Percentiles rank a stretch among this genome's conserved stretches.
These are phyloP conservation scores for Eudasyphora cyanicolor DNA, from an alignment of 2,888 invertebrate species.

Conservation along the genomic window DNA sequence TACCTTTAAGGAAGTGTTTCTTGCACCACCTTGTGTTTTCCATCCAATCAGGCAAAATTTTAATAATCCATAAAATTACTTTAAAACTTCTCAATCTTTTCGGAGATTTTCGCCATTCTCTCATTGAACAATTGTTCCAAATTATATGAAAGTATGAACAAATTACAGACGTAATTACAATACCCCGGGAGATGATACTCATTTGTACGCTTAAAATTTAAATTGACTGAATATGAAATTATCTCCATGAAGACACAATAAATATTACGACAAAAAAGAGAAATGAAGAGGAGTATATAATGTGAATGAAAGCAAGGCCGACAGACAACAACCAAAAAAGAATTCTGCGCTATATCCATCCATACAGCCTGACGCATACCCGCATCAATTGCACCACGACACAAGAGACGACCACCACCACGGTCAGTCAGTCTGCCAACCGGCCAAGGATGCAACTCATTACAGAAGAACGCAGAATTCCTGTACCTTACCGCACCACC, in stretches of 20 bases:
- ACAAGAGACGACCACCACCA: not conserved
- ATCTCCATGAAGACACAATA: not conserved
- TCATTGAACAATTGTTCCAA: too few species aligned
- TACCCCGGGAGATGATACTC: not conserved
- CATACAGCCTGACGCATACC: not conserved
- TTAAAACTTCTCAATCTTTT: too few species aligned
- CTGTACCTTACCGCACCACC: too few species aligned
- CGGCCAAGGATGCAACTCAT: slow-evolving; percentile 19
- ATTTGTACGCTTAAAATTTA: slow-evolving; percentile 6
- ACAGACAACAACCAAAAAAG: not conserved
- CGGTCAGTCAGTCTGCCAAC: too few species aligned
- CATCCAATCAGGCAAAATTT: too few species aligned
- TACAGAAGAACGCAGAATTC: not conserved
- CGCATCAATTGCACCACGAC: not conserved
- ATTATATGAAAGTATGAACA: too few species aligned
- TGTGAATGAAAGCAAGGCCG: not conserved
- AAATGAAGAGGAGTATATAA: not conserved
- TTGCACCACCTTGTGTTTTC: too few species aligned
- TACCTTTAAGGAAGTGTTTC: too few species aligned
- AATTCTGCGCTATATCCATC: not conserved
- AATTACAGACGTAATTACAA: not conserved
- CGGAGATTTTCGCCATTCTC: too few species aligned
- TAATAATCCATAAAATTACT: too few species aligned
- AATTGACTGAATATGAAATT: slow-evolving; percentile 32
- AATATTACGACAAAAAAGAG: slow-evolving; percentile 1